Conservation (phyloP, 2,113 vertebrate genomes). For the Tympanuchus pallidicinctus region DNA sequence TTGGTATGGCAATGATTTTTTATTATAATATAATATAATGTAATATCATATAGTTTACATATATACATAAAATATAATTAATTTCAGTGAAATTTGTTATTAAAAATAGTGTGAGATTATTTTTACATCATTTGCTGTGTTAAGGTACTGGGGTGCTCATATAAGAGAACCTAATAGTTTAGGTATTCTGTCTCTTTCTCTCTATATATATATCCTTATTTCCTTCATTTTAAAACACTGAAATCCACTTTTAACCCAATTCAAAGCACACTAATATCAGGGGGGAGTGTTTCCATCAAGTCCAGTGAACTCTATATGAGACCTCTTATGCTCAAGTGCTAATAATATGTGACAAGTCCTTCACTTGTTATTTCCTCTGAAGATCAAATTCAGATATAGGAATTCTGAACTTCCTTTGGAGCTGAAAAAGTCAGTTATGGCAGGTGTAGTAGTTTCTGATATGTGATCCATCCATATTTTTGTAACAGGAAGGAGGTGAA, state of each 20-base stretch:
- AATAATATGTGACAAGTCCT: slow-evolving; percentile 57
- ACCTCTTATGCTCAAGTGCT: slow-evolving; percentile 32
- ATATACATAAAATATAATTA: not conserved
- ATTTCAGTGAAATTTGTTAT: not conserved
- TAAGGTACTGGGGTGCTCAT: not conserved
- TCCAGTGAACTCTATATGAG: not conserved
- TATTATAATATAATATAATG: not conserved
- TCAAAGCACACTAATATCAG: not conserved
- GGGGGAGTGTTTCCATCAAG: not conserved
- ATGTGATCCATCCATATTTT: slow-evolving; percentile 51
- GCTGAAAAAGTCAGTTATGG: slow-evolving; percentile 36
- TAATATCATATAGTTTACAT: too few species aligned
- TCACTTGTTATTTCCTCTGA: slow-evolving; percentile 66
- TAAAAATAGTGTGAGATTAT: not conserved
- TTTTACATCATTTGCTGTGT: not conserved
- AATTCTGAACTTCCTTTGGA: slow-evolving; percentile 67
- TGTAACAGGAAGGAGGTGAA: slow-evolving; percentile 54
- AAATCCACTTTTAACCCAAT: not conserved
- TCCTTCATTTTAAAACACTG: not conserved
- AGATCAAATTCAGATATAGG: slow-evolving; percentile 63
- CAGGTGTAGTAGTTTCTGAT: slow-evolving; percentile 28
- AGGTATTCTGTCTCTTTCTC: not conserved
- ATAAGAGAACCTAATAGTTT: not conserved
- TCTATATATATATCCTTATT: not conserved
- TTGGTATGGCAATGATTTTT: not conserved